phyloP scores from a whole-genome alignment of 92 coral and sea anemone species.

The Pocillopora grandis region DNA sequence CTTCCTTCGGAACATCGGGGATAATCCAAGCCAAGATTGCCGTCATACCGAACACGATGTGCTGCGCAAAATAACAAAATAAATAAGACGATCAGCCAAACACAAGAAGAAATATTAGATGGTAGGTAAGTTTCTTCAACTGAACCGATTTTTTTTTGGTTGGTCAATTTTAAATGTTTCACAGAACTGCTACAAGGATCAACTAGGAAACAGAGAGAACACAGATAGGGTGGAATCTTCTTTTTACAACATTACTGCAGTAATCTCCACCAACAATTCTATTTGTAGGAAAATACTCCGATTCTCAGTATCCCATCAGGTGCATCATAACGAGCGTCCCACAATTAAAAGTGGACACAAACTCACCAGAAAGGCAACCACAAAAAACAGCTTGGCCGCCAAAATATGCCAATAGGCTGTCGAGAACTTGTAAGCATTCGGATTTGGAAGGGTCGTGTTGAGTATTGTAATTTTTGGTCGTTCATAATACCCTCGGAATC shows the following conservation, averaged over 20 bases:
- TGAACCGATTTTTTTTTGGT: no score
- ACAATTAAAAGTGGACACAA: neutral
- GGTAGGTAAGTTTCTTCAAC: no score
- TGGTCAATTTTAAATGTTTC: no score
- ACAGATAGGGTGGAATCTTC: no score
- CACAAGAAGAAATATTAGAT: no score
- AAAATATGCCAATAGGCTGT: slow-evolving; percentile 95
- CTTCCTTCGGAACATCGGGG: slow-evolving; percentile 93
- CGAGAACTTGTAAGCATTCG: slow-evolving; percentile 63
- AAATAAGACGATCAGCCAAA: neutral
- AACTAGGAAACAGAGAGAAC: no score
- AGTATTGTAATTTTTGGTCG: slow-evolving; percentile 49
- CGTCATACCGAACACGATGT: slow-evolving; percentile 93
- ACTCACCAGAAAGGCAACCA: slow-evolving; percentile 88
- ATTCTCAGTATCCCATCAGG: no score
- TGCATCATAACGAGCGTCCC: no score
- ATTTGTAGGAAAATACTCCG: no score
- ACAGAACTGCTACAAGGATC: no score
- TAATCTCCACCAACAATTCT: no score
- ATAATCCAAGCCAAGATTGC: slow-evolving; percentile 90
- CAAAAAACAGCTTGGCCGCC: slow-evolving; percentile 91
- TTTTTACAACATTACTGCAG: no score
- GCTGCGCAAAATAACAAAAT: slow-evolving; percentile 50
- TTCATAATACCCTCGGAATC: slow-evolving; percentile 96
- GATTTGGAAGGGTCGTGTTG: slow-evolving; percentile 45